A percentile compares a stretch with the other conserved stretches of the same genome.
phyloP scores from a whole-genome alignment of 2,888 invertebrate genomes.

The Craniophora ligustri region DNA sequence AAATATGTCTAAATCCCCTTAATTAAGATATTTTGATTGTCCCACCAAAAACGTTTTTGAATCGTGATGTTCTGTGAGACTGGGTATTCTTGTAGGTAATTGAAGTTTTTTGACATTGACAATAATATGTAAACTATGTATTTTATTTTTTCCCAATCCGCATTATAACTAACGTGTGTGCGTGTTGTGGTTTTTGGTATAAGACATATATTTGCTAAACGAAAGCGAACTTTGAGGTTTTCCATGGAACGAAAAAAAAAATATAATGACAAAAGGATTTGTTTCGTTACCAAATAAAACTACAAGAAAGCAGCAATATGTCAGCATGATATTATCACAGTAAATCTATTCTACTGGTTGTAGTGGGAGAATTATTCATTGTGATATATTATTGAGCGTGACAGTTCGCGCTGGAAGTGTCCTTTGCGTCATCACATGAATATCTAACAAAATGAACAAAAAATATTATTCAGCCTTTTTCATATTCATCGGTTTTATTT shows the following conservation, averaged over 20 bases:
- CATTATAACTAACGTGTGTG: no score
- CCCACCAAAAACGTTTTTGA: no score
- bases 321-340: constrained; percentile 30
- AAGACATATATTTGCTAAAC: no score
- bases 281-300: constrained; percentile 17
- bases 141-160: no score
- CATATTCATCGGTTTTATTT: constrained; percentile 57
- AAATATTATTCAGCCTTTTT: constrained; percentile 46
- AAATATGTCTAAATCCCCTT: no score
- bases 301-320: constrained; percentile 21
- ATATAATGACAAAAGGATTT: background rate
- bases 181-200: no score
- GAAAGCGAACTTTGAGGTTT: no score
- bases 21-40: no score
- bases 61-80: no score
- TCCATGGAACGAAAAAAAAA: constrained; percentile 16
- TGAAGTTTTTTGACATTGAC: no score
- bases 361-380: constrained; percentile 20
- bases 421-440: constrained; percentile 43
- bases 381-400: constrained; percentile 34
- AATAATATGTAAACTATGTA: no score
- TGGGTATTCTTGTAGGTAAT: no score
- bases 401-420: constrained; percentile 22
- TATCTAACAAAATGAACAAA: constrained; percentile 40
- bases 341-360: constrained; percentile 26